These are phyloP conservation scores for Physeter macrocephalus DNA, from an alignment of 2,113 vertebrate species.

Conservation along the genomic window DNA sequence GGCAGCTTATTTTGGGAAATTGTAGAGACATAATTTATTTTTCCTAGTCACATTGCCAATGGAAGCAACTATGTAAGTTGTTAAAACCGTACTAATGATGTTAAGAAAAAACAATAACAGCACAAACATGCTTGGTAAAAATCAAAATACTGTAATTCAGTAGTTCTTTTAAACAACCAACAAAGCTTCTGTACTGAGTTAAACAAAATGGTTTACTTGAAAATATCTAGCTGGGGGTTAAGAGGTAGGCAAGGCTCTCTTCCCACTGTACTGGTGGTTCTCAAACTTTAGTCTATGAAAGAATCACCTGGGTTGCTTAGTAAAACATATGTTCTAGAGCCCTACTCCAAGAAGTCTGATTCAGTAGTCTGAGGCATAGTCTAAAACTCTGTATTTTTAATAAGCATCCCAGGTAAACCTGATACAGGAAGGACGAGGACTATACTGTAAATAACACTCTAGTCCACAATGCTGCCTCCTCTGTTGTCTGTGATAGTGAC, in stretches of 20 bases:
- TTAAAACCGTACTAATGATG: not conserved
- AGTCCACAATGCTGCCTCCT: not conserved
- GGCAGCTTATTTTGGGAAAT: not conserved
- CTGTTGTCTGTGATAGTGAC: not conserved
- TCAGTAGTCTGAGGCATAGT: not conserved
- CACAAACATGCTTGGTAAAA: not conserved
- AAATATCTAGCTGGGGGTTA: not conserved
- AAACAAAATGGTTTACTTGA: not conserved
- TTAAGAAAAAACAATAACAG: not conserved
- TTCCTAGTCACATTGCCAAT: not conserved
- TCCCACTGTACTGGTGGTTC: not conserved
- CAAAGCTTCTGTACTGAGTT: not conserved
- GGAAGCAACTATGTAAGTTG: not conserved
- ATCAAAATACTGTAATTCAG: not conserved
- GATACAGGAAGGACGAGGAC: not conserved
- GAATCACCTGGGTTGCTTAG: not conserved
- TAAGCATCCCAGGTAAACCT: not conserved
- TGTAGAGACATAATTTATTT: not conserved
- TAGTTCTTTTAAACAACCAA: not conserved
- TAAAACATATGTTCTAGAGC: not conserved
- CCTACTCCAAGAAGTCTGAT: not conserved
- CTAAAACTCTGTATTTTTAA: not conserved
- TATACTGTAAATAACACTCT: not conserved
- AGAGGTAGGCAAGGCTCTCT: not conserved
- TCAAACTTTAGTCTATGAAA: not conserved